A percentile compares a stretch with the other conserved stretches of the same genome.
phyloP scores from a whole-genome alignment of 2,113 vertebrate genomes.

The Nesogale talazaci region DNA sequence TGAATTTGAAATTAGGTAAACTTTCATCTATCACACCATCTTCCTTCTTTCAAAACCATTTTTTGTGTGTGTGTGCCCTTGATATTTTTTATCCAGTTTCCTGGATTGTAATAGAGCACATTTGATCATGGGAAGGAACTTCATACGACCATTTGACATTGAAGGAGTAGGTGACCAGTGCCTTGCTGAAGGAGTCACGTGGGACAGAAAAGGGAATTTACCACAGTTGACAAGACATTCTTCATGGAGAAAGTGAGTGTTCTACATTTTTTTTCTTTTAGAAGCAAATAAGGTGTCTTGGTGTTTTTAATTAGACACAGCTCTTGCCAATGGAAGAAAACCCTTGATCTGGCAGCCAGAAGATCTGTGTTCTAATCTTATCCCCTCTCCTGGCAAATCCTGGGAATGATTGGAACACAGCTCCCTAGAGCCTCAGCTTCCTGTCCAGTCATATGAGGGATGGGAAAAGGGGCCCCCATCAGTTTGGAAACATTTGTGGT shows the following conservation, averaged over 20 bases:
- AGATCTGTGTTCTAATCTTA: neutral
- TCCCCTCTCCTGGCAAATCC: slow-evolving; percentile 2
- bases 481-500: neutral
- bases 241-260: slow-evolving; percentile 35
- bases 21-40: neutral
- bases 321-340: slow-evolving; percentile 31
- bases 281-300: neutral
- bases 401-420: neutral
- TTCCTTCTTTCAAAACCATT: slow-evolving; percentile 46
- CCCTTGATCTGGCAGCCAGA: neutral
- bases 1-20: slow-evolving; percentile 58
- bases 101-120: slow-evolving; percentile 39
- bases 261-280: slow-evolving; percentile 37
- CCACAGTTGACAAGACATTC: slow-evolving; percentile 29
- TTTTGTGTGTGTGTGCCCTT: neutral
- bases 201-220: slow-evolving; percentile 47
- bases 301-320: slow-evolving; percentile 24
- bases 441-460: neutral
- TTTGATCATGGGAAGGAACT: slow-evolving; percentile 20
- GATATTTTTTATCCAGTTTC: slow-evolving; percentile 3
- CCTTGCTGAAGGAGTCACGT: slow-evolving; percentile 15
- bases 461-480: neutral
- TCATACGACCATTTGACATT: slow-evolving; percentile 7
- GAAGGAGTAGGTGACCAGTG: slow-evolving; percentile 24
- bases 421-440: neutral